A percentile compares a stretch with the other conserved stretches of the same genome.
phyloP scores from a whole-genome alignment of 2,888 invertebrate species.

The Yponomeuta evonymella region DNA sequence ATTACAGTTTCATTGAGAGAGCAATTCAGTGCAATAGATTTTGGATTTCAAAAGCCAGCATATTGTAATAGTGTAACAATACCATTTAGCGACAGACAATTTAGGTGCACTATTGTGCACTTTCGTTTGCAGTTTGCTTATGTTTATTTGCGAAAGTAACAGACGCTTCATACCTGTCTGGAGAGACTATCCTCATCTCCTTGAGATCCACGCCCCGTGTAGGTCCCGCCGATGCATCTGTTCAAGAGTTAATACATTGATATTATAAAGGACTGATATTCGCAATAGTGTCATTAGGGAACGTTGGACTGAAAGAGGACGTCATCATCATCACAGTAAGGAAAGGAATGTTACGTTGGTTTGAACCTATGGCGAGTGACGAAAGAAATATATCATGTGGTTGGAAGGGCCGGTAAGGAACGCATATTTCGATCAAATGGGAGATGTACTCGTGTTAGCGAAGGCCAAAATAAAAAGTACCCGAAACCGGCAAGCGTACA shows the following conservation, averaged over 20 bases:
- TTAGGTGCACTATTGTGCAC: conserved; percentile 7
- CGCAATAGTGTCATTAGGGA: too few relatives aligned
- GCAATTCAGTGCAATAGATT: neutral
- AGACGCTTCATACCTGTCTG: conserved; percentile 57
- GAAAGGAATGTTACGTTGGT: too few relatives aligned
- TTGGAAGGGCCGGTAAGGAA: too few relatives aligned
- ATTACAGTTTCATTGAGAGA: neutral
- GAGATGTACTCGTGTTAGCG: too few relatives aligned
- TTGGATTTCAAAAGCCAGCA: neutral
- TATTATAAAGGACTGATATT: neutral
- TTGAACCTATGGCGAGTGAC: too few relatives aligned
- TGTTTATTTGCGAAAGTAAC: neutral
- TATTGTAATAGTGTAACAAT: neutral
- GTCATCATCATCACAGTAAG: too few relatives aligned
- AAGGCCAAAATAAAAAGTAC: too few relatives aligned
- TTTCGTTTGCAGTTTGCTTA: neutral
- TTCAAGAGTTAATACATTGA: neutral
- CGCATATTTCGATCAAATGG: too few relatives aligned
- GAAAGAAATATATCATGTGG: too few relatives aligned
- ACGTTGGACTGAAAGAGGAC: too few relatives aligned
- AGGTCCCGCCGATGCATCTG: conserved; percentile 80
- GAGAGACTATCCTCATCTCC: conserved; percentile 78
- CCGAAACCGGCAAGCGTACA: too few relatives aligned
- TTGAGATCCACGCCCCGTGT: conserved; percentile 66
- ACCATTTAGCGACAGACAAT: conserved; percentile 15